Base-by-base conservation (phyloP, 2,797 vertebrate genomes). In the Tokudaia muenninki region DNA sequence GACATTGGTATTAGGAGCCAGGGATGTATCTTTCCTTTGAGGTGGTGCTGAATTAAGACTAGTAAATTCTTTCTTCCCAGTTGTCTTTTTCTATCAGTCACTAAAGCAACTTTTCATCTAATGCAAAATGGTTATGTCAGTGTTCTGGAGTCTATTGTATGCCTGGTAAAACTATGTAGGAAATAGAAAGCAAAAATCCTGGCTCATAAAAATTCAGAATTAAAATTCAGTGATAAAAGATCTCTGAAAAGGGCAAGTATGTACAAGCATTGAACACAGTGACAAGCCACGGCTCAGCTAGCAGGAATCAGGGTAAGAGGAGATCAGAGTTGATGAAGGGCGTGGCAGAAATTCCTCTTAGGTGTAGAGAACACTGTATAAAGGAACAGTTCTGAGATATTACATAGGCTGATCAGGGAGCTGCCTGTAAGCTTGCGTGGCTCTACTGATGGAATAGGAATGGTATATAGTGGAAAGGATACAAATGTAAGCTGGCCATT, bases 61-160 rank as follows among this genome's bases (percentile, higher is more conserved):
- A 84, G 70, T 50, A 89, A 65, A 94, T 63, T 87, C n/a, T 92
- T 96, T 87, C 29, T 92, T 21, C 74, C 14, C 29, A 22, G 67
- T 91, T 95, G 41, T 34, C 22, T 92, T 90, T 93, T 94, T 93
- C 67, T 90, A 9, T 90, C 81, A 79, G 52, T 95, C 61, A 92
- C 81, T 8, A 91, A 89, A 91, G 19, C 21, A 79, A 24, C 63
- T 34, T 89, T 95, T 95, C 24, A 44, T 87, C 61, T 37, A 95
- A 44, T 65, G 63, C 41, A 92, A 86, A 95, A 93, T 88, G 65
- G 91, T 81, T 78, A 6, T 81, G 55, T 91, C 81, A 92, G 87
- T 14, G 31, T 97, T 89, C 63, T 19, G 82, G 74, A 89, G 67
- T 57, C 55, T 86, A 78, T 57, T 89, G 8, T 94, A 21, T 63